Evolutionary conservation across 2,888 invertebrate genomes (phyloP), one percentile per base, ranked within the genome.

Genomic region (Lasioglossum morio): DNA sequence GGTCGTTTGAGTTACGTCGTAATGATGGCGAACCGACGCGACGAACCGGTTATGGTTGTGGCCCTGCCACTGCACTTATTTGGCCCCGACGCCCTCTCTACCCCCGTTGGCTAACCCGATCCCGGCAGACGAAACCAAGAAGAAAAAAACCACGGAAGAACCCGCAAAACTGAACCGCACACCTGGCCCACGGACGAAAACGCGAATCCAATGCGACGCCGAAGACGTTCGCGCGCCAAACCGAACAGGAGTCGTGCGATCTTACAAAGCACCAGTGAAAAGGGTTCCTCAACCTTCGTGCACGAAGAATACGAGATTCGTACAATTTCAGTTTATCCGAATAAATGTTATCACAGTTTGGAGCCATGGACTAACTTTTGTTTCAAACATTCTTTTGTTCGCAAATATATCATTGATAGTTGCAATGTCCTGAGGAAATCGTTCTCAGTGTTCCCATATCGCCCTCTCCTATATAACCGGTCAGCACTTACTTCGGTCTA

Each of bases 1-100:
- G 89, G 83, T 85, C 89, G 85, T 78, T 86, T 87, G 84, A 88
- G 89, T 91, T 91, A 90, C 88, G 83, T 88, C 53, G 91, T 91
- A 89, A 91, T 84, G 89, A 91, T 82, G 89, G 86, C 86, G 82
- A 81, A 66, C 75, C 90, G 63, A 60, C 27, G 16, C 63, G 30
- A 34, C 83, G 87, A 91, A 90, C 90, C 90, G 91, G 90, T 91
- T 90, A 53, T 53, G 23, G 23, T 53, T 23, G 84, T 82, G 85
- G 72, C 48, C 79, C 87, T 89, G 89, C 90, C 91, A 88, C 90
- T 87, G 88, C 88, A 91, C 90, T 90, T 91, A 90, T 90, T 90
- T 84, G 88, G 90, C 88, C 89, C 87, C 72, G 10, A 82, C 60
- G 72, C 76, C 73, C 81, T 81, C 37, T 23, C 69, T 19, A 23